A percentile compares a stretch with the other conserved stretches of the same genome.
Conservation (phyloP, 1,140 invertebrate genomes). For the Tyrophagus putrescentiae region DNA sequence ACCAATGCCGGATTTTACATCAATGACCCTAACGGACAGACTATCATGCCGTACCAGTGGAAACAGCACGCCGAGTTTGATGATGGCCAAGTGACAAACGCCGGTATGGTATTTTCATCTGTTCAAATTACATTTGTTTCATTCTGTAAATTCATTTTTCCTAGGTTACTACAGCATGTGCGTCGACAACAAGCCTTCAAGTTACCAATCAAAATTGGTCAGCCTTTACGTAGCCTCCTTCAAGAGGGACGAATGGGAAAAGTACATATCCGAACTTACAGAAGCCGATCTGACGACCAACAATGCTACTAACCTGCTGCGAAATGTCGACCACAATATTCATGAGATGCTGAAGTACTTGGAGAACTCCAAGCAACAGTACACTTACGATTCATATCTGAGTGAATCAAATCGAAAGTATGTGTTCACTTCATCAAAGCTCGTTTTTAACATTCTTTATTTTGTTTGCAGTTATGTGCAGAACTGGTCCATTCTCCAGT, state of each 20-base stretch:
- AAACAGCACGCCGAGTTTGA: slow-evolving; percentile 68
- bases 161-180: slow-evolving; percentile 61
- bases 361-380: slow-evolving; percentile 55
- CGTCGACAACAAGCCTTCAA: slow-evolving; percentile 83
- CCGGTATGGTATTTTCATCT: slow-evolving; percentile 15
- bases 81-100: slow-evolving; percentile 45
- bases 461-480: slow-evolving; percentile 47
- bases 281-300: slow-evolving; percentile 68
- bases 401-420: slow-evolving; percentile 66
- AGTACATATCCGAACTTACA: slow-evolving; percentile 73
- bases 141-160: slow-evolving; percentile 19
- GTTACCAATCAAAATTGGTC: slow-evolving; percentile 77
- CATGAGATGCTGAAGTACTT: slow-evolving; percentile 69
- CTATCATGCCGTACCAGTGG: slow-evolving; percentile 81
- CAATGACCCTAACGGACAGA: slow-evolving; percentile 59
- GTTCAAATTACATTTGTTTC: neutral
- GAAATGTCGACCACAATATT: slow-evolving; percentile 61
- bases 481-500: slow-evolving; percentile 69
- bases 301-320: slow-evolving; percentile 62
- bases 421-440: slow-evolving; percentile 36
- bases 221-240: slow-evolving; percentile 86
- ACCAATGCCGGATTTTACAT: slow-evolving; percentile 81
- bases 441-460: neutral
- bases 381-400: slow-evolving; percentile 63
- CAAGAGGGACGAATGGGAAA: slow-evolving; percentile 79